Base-by-base conservation (phyloP, 1,140 invertebrate genomes). In the Hyphantria cunea region DNA sequence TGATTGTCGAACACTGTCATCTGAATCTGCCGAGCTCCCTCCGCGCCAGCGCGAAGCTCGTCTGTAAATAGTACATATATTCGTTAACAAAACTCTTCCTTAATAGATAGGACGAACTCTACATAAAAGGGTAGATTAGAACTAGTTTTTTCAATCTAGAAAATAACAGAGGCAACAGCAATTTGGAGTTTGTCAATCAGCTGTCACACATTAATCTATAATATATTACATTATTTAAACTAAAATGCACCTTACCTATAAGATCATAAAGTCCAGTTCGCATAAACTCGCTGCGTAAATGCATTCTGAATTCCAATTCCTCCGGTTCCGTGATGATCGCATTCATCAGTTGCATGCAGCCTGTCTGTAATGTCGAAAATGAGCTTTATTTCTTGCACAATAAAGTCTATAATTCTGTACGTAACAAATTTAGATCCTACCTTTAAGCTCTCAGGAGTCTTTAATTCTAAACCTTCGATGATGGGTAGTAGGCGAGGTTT, bases 261-360 rank as follows among this genome's bases (percentile, higher is more conserved):
- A 97, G 93, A 83, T 98, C 97, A 68, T 94, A 94, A 10, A 99
- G 92, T 12, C 98, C 98, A 62, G 95, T 95, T 56, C 98, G 93
- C 95, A 99, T 98, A 66, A 99, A 96, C 90, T 99, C 98, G 89
- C 98, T 99, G 50, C 98, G 91, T 52, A 99, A 86, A 92, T 99
- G 98, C 72, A 99, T 92, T 63, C 98, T 93, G 82, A 98, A 99
- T 78, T 99, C 98, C 62, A 99, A 92, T 76, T 99, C 98, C 76
- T 98, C 97, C 0, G 97, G 96, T 15, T 90, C 95, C 8, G 94
- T 96, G 48, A 99, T 96, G 33, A 99, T 95, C 0, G 97, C 97
- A 87, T 99, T 99, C 53, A 99, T 97, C 31, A 99, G 93, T 92
- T 97, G 96, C 73, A 98, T 94, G 89, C 96, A 98, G 11, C 94